Percentiles rank a stretch among this genome's conserved stretches.
Conservation (phyloP, 2,797 vertebrate genomes). For the Mormyrus proboscirostris region DNA sequence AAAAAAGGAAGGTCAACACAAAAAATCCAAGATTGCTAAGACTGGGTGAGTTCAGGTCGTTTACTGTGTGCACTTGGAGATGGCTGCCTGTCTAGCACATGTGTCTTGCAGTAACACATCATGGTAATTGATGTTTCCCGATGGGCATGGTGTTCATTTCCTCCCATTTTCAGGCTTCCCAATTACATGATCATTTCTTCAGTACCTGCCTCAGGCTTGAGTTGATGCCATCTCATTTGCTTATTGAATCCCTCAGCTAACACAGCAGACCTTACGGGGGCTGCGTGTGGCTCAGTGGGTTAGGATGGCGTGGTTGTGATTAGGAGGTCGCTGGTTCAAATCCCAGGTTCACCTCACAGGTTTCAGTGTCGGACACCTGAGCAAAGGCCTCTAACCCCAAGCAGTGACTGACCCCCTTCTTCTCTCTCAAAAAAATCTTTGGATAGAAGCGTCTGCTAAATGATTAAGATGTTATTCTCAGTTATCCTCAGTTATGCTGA, state of each 20-base stretch:
- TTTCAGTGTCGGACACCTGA: not conserved
- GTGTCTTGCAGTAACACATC: not conserved
- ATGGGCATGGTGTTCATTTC: not conserved
- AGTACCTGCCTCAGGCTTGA: not conserved
- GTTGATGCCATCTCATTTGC: not conserved
- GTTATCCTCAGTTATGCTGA: not conserved
- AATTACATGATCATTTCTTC: not conserved
- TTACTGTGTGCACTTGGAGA: not conserved
- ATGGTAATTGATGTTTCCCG: not conserved
- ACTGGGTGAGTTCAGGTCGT: slow-evolving; percentile 58
- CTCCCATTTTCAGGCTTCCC: not conserved
- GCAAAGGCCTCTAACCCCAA: not conserved
- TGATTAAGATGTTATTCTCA: not conserved
- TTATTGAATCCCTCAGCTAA: not conserved
- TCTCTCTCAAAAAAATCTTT: not conserved
- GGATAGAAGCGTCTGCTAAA: not conserved
- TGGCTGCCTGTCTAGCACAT: not conserved
- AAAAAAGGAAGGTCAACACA: slow-evolving; percentile 60
- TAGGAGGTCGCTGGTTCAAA: not conserved
- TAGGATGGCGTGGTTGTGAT: not conserved
- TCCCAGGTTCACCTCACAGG: not conserved
- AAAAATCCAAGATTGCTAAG: slow-evolving; percentile 58
- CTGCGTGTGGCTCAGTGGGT: not conserved
- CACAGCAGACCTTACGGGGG: not conserved
- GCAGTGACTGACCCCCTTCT: not conserved